phyloP scores from a whole-genome alignment of 2,797 vertebrate genomes.

The Pangasius djambal region DNA sequence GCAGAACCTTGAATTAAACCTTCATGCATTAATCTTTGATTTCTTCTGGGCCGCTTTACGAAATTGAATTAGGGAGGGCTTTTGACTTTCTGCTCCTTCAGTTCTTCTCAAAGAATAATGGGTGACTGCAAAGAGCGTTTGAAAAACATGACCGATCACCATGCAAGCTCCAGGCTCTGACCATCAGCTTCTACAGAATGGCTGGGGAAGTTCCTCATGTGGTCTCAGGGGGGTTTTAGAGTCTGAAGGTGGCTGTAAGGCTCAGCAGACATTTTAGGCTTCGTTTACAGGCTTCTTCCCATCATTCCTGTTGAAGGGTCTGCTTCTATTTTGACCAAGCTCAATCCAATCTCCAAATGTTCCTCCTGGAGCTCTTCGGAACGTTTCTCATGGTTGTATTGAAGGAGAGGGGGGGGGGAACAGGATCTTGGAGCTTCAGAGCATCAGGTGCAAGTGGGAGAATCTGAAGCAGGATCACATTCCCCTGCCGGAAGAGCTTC shows the following conservation, averaged over 20 bases:
- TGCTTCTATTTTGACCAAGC: not conserved
- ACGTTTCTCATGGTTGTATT: conserved; percentile 77
- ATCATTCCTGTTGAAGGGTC: not conserved
- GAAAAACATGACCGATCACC: too few relatives aligned
- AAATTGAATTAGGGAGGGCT: not conserved
- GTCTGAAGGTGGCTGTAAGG: not conserved
- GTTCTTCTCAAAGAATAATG: not conserved
- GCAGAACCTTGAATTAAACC: not conserved
- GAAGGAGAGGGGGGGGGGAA: too few relatives aligned
- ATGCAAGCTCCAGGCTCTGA: not conserved
- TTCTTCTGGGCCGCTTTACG: not conserved
- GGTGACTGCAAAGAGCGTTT: too few relatives aligned
- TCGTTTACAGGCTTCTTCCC: not conserved
- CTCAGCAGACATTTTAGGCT: too few relatives aligned
- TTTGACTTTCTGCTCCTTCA: not conserved
- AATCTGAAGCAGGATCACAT: too few relatives aligned
- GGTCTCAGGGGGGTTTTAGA: not conserved
- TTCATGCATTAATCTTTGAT: not conserved
- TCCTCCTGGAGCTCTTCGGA: conserved; percentile 80
- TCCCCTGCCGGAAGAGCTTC: too few relatives aligned
- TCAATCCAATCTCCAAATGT: not conserved
- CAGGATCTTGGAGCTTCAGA: too few relatives aligned
- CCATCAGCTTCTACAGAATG: not conserved
- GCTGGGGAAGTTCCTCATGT: not conserved
- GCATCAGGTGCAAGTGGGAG: too few relatives aligned